phyloP scores from a whole-genome alignment of 2,797 vertebrate species.

The Pantherophis vulpinus region DNA sequence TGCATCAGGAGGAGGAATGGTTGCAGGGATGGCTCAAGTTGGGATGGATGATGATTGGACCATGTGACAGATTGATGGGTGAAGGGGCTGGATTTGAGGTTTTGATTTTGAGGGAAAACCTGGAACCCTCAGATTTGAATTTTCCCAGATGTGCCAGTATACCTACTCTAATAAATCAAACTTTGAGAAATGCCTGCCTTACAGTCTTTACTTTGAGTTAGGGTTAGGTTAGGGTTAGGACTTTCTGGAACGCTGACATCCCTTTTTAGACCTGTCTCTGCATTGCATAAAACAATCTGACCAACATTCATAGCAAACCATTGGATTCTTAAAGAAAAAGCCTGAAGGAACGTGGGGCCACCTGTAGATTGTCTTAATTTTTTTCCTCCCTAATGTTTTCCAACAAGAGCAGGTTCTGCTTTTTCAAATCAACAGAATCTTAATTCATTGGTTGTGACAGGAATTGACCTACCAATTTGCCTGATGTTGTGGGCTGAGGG shows the following conservation, averaged over 20 bases:
- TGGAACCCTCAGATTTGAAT: rapidly evolving
- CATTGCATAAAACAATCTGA: neutral
- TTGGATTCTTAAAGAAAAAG: neutral
- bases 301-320: neutral
- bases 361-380: neutral
- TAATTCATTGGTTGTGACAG: neutral
- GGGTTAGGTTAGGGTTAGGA: no score
- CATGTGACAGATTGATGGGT: no score
- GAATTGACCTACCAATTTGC: neutral
- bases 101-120: no score
- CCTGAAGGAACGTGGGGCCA: neutral
- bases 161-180: no score
- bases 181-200: no score
- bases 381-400: neutral
- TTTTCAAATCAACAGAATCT: neutral
- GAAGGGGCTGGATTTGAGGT: no score
- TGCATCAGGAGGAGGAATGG: no score
- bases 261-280: neutral
- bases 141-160: no score
- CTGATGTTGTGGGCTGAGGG: neutral
- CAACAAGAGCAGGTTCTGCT: neutral
- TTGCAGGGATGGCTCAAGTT: no score
- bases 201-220: no score
- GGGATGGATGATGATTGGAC: no score
- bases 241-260: neutral